A percentile compares a stretch with the other conserved stretches of the same genome.
phyloP scores from a whole-genome alignment of 2,113 vertebrate species.

The Cyanistes caeruleus region DNA sequence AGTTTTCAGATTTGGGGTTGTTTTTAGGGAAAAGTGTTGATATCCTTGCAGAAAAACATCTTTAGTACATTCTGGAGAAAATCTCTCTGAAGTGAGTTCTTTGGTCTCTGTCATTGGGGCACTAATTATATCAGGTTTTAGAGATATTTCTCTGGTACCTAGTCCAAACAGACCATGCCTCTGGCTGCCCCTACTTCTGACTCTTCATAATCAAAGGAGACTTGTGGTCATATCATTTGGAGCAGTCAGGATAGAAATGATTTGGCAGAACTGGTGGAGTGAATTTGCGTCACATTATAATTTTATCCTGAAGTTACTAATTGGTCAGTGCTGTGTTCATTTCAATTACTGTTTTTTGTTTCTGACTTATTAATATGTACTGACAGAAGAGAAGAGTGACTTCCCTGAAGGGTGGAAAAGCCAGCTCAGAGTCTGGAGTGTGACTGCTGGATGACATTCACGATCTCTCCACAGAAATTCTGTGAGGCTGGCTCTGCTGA shows the following conservation, averaged over 20 bases:
- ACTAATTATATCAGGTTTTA: slow-evolving; percentile 38
- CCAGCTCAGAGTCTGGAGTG: not conserved
- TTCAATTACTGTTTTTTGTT: not conserved
- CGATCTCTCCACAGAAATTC: not conserved
- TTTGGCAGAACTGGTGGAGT: slow-evolving; percentile 30
- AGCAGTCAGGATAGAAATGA: slow-evolving; percentile 20
- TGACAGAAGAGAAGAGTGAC: slow-evolving; percentile 11
- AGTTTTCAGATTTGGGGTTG: not conserved
- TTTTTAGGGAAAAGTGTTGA: not conserved
- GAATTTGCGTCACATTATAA: not conserved
- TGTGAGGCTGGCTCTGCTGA: not conserved
- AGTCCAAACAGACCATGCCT: slow-evolving; percentile 12
- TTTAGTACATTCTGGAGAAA: slow-evolving; percentile 19
- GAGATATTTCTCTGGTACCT: not conserved
- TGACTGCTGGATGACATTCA: not conserved
- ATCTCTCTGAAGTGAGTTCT: not conserved
- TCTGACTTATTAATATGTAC: not conserved
- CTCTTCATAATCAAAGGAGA: slow-evolving; percentile 22
- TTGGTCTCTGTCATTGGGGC: not conserved
- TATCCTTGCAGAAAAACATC: not conserved
- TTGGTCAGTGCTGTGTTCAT: not conserved
- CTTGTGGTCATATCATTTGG: not conserved
- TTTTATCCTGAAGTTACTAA: slow-evolving; percentile 43
- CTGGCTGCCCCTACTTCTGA: slow-evolving; percentile 18
- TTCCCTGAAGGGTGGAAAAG: not conserved